Evolutionary conservation across 2,888 invertebrate genomes (phyloP).

Genomic region (Drosophila lutescens): DNA sequence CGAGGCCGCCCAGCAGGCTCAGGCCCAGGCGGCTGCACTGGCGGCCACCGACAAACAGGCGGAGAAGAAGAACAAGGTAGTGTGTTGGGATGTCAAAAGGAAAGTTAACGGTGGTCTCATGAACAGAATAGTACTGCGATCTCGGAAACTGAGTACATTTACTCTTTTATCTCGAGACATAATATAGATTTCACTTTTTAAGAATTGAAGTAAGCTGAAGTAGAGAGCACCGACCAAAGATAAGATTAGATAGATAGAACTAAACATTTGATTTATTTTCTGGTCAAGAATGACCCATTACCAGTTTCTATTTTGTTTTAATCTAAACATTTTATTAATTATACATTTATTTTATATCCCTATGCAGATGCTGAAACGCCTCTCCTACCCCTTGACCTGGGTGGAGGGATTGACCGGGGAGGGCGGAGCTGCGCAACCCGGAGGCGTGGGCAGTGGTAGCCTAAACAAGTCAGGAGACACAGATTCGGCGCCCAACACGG

Average conservation of each 20-base stretch:
- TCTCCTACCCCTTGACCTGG: constrained; percentile 96
- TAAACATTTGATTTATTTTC: too few relatives aligned
- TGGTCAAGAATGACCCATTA: too few relatives aligned
- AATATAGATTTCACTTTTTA: too few relatives aligned
- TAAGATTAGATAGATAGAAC: background rate
- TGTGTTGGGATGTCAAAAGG: background rate
- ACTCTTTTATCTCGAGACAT: too few relatives aligned
- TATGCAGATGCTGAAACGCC: constrained; percentile 93
- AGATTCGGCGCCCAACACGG: constrained; percentile 84
- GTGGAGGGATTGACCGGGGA: constrained; percentile 95
- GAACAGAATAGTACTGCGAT: too few relatives aligned
- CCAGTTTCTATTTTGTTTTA: too few relatives aligned
- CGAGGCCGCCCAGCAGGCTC: constrained; percentile 58
- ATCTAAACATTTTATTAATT: background rate
- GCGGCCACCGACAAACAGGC: constrained; percentile 72
- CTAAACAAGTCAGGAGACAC: constrained; percentile 81
- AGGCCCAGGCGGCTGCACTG: constrained; percentile 58
- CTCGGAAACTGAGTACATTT: too few relatives aligned
- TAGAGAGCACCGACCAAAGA: too few relatives aligned
- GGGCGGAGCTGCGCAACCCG: constrained; percentile 85
- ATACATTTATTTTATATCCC: background rate
- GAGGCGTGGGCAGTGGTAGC: constrained; percentile 83
- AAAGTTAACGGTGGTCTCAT: too few relatives aligned
- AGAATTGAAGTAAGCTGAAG: too few relatives aligned
- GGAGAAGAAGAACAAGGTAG: constrained; percentile 90